Evolutionary conservation across 2,888 invertebrate species (phyloP), one percentile per base, ranked within the genome.

Genomic region (Eulithis prunata): DNA sequence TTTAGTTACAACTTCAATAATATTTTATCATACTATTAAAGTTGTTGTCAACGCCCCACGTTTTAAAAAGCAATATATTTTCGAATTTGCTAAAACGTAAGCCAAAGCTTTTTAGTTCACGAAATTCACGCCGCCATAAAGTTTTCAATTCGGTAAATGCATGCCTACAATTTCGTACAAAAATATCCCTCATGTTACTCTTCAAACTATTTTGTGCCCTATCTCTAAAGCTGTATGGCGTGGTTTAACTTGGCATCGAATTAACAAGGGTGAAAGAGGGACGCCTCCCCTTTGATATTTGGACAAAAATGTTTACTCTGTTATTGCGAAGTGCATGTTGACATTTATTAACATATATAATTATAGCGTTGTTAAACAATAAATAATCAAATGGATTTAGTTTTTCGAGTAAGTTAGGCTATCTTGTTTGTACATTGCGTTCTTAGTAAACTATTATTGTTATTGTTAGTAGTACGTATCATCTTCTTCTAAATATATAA

Each of bases 301-400:
- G 77, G 81, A 80, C 82, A 85, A 86, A 87, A 85, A 81, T 86
- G 84, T 87, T 86, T 81, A 83, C 81, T 85, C 76, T 81, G 77
- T 82, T 82, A 81, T 85, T 86, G 85, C 73, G 75, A 78, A 75
- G 78, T 79, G 80, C 79, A 80, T 84, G 84, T 85, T 85, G 81
- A 82, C 84, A 84, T 82, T 83, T 81, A 83, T 86, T 88, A 85
- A 78, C 78, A 79, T 82, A 49, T 81, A 76, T 79, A 79, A 83
- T 82, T 70, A 61, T 67, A 66, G 51, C 46, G 57, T 65, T 63
- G 46, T 54, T 46, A 8, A 51, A 54, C 57, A 64, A 68, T 64
- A 51, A 59, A 53, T 47, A 59, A 57, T 54, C 32, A 49, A 57
- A 46, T 61, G 60, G 43, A 45, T 62, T 61, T 62, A 41, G 59